Conservation (phyloP, 2,797 vertebrate genomes). For the Leptodactylus fallax region DNA sequence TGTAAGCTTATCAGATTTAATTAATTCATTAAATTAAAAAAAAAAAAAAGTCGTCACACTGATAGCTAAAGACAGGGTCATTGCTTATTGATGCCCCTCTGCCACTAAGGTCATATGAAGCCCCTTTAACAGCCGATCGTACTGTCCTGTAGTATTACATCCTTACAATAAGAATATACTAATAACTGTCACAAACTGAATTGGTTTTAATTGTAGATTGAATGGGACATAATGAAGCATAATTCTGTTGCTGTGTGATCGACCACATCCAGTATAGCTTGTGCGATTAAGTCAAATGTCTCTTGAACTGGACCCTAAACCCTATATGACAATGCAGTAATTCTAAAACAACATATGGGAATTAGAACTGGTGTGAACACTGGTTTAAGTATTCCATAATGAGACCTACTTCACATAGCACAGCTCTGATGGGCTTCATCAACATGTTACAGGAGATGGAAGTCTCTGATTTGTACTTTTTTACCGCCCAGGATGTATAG, state of each 20-base stretch:
- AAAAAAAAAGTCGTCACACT: too few relatives aligned
- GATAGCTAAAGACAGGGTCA: too few relatives aligned
- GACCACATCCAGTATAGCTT: constrained; percentile 11
- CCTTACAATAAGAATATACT: not conserved
- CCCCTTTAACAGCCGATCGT: not conserved
- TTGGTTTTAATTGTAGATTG: constrained; percentile 8
- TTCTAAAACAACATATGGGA: constrained; percentile 23
- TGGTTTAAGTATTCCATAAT: constrained; percentile 21
- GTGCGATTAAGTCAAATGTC: not conserved
- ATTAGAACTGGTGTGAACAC: not conserved
- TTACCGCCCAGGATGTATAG: constrained; percentile 62
- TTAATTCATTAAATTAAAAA: too few relatives aligned
- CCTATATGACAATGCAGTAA: constrained; percentile 3
- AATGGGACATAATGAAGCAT: not conserved
- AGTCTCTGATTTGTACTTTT: constrained; percentile 58
- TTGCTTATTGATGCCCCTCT: not conserved
- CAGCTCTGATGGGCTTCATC: constrained; percentile 34
- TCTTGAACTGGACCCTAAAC: constrained; percentile 1
- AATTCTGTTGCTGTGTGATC: constrained; percentile 29
- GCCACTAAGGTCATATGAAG: not conserved
- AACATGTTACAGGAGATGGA: constrained; percentile 43
- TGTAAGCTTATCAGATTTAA: too few relatives aligned
- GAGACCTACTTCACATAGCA: constrained; percentile 31
- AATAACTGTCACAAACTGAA: constrained; percentile 15
- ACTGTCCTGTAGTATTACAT: not conserved